phyloP scores from a whole-genome alignment of 2,113 vertebrate genomes.

The Pandion haliaetus region DNA sequence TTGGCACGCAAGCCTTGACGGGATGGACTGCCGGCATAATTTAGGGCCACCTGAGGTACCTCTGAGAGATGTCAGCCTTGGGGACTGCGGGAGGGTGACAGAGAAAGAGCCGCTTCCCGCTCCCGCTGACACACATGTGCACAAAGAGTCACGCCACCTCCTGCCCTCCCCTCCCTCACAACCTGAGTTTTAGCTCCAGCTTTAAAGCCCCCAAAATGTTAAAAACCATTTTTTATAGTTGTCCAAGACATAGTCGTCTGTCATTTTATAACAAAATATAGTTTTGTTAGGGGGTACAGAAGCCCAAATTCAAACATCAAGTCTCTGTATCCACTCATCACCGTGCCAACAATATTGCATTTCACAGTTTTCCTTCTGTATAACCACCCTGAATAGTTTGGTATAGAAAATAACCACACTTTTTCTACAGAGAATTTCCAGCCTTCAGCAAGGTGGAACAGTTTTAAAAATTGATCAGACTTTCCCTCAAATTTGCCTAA shows the following conservation, averaged over 20 bases:
- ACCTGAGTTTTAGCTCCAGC: neutral
- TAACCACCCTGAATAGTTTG: neutral
- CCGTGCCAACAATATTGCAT: neutral
- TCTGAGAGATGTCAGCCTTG: neutral
- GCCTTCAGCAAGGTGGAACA: neutral
- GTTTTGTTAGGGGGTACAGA: neutral
- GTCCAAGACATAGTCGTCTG: neutral
- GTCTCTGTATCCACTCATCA: neutral
- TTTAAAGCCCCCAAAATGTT: neutral
- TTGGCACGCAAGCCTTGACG: accelerated
- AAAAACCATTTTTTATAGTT: neutral
- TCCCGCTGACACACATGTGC: accelerated
- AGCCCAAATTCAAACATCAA: neutral
- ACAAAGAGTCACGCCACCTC: neutral
- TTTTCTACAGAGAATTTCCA: neutral
- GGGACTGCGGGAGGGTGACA: neutral
- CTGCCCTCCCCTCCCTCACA: neutral
- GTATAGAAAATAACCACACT: neutral
- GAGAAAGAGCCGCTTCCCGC: neutral
- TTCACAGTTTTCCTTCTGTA: neutral
- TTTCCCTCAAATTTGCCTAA: constrained; percentile 24
- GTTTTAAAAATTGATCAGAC: neutral
- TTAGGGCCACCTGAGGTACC: neutral
- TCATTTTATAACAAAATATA: neutral
- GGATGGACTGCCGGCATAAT: neutral